A percentile compares a stretch with the other conserved stretches of the same genome.
These are phyloP conservation scores for Ormyrus thymus DNA, from an alignment of 2,888 invertebrate species.

Conservation along the genomic window DNA sequence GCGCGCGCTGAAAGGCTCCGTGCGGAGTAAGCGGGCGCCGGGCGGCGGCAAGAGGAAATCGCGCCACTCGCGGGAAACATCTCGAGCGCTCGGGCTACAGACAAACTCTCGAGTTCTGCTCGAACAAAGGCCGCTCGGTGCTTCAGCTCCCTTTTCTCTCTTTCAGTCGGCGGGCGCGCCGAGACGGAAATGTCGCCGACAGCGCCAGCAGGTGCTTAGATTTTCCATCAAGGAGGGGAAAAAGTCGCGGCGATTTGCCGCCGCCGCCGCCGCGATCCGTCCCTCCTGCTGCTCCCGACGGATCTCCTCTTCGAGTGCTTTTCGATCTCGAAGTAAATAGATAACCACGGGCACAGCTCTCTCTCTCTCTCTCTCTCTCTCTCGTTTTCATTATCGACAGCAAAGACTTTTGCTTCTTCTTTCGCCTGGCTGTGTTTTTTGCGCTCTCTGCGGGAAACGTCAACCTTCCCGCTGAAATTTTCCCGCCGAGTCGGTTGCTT, in stretches of 20 bases:
- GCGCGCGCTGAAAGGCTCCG: background rate
- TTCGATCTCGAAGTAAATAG: constrained; percentile 34
- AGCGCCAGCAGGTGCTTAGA: constrained; percentile 54
- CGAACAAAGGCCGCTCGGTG: constrained; percentile 26
- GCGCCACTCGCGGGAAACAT: constrained; percentile 10
- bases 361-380: background rate
- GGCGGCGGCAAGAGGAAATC: constrained; percentile 3
- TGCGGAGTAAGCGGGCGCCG: background rate
- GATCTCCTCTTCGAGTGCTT: constrained; percentile 21
- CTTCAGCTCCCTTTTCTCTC: constrained; percentile 26
- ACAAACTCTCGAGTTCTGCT: background rate
- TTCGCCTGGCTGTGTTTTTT: no score
- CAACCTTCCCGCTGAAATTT: no score
- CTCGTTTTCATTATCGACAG: constrained; percentile 13
- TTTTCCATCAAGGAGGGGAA: constrained; percentile 55
- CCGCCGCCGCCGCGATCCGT: constrained; percentile 44
- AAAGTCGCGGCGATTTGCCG: constrained; percentile 55
- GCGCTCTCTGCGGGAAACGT: no score
- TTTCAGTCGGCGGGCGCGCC: background rate
- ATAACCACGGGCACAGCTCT: constrained; percentile 2
- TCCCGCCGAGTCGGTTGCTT: no score
- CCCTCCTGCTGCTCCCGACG: constrained; percentile 41
- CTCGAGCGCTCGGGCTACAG: background rate
- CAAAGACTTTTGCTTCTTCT: background rate
- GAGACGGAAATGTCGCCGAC: constrained; percentile 37